phyloP scores from a whole-genome alignment of 2,888 invertebrate species.

The Agrotis puta region DNA sequence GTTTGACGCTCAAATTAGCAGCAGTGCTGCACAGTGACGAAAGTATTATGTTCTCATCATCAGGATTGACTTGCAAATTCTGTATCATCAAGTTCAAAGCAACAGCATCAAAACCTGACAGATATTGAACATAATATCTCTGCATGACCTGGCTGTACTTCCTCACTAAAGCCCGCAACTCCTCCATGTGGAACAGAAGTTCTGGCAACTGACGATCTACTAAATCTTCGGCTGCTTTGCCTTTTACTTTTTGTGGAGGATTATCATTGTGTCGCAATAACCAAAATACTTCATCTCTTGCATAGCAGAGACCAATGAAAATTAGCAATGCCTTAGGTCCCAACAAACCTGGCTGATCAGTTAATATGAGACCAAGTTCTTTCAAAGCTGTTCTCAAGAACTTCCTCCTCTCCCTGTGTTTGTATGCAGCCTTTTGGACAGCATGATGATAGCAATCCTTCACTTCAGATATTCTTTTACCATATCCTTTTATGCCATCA shows the following conservation, averaged over 20 bases:
- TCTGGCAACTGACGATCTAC: slow-evolving; percentile 99
- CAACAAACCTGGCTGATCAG: slow-evolving; percentile 99
- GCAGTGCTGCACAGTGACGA: slow-evolving; percentile 98
- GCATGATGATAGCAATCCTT: slow-evolving; percentile 98
- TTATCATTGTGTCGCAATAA: slow-evolving; percentile 98
- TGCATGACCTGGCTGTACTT: slow-evolving; percentile 99
- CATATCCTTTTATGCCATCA: slow-evolving; percentile 98
- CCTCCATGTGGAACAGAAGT: slow-evolving; percentile 99
- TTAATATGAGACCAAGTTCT: slow-evolving; percentile 98
- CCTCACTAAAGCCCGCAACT: slow-evolving; percentile 97
- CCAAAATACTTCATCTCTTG: slow-evolving; percentile 99
- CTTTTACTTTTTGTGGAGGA: slow-evolving; percentile 97
- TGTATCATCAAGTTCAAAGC: slow-evolving; percentile 96
- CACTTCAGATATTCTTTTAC: slow-evolving; percentile 98
- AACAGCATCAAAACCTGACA: slow-evolving; percentile 98
- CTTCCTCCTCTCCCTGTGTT: slow-evolving; percentile 98
- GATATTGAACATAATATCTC: slow-evolving; percentile 98
- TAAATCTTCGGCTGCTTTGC: slow-evolving; percentile 97
- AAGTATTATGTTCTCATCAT: slow-evolving; percentile 98
- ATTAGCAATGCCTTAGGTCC: slow-evolving; percentile 99
- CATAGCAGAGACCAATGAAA: slow-evolving; percentile 98
- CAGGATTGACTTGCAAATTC: slow-evolving; percentile 95
- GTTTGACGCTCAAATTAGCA: slow-evolving; percentile 96
- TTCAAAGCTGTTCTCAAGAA: slow-evolving; percentile 98
- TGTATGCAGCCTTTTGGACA: slow-evolving; percentile 96